phyloP scores from a whole-genome alignment of 2,797 vertebrate species.

The Gallinago stenura region DNA sequence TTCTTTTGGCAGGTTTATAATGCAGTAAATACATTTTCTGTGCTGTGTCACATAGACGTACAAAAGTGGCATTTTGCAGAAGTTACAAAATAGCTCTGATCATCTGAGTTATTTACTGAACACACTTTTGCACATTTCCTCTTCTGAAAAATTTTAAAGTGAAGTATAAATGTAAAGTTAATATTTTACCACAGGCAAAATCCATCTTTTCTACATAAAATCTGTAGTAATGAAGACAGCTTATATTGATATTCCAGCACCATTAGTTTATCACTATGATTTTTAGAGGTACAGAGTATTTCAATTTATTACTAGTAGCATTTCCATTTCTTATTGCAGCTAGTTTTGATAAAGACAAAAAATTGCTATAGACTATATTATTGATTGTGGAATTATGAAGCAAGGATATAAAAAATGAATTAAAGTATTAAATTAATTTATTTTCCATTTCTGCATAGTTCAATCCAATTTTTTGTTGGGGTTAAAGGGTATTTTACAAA shows the following conservation, averaged over 20 bases:
- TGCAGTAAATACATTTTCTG: neutral
- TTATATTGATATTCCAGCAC: constrained; percentile 43
- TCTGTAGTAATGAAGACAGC: neutral
- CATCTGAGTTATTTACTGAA: neutral
- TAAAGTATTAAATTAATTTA: constrained; percentile 71
- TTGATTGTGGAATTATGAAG: constrained; percentile 66
- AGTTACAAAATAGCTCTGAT: neutral
- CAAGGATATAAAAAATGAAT: constrained; percentile 60
- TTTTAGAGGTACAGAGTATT: constrained; percentile 42
- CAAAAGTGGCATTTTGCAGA: neutral
- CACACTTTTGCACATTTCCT: neutral
- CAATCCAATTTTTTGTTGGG: constrained; percentile 36
- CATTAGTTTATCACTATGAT: constrained; percentile 65
- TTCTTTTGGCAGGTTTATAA: neutral
- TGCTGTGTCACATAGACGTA: neutral
- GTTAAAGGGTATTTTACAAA: constrained; percentile 71
- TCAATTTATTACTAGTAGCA: constrained; percentile 43
- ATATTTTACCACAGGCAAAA: constrained; percentile 20
- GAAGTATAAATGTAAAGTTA: neutral
- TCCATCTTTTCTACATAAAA: neutral
- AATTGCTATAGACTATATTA: constrained; percentile 55
- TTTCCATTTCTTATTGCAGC: constrained; percentile 72
- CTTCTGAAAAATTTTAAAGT: neutral
- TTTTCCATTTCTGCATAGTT: constrained; percentile 55
- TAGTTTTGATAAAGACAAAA: constrained; percentile 72